Percentiles rank a stretch among this genome's conserved stretches.
phyloP scores from a whole-genome alignment of 1,140 invertebrate species.

The Vanessa atalanta region DNA sequence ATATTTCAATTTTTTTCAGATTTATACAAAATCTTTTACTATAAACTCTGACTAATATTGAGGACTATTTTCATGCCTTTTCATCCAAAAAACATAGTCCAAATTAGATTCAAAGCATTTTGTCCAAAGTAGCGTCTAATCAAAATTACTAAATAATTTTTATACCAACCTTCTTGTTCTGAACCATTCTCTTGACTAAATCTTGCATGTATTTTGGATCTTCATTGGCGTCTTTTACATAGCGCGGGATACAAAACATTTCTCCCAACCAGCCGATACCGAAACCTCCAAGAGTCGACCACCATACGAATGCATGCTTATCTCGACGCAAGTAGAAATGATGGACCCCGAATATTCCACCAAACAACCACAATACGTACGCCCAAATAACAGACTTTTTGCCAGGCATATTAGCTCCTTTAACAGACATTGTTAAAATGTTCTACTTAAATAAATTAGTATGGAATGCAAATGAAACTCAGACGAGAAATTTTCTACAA shows the following conservation, averaged over 20 bases:
- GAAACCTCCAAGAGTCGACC: constrained; percentile 92
- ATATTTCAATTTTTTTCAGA: too few species aligned
- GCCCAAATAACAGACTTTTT: constrained; percentile 87
- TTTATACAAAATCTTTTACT: too few species aligned
- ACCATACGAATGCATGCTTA: constrained; percentile 94
- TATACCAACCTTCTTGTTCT: constrained; percentile 83
- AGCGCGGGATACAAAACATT: constrained; percentile 91
- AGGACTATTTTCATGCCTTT: not conserved
- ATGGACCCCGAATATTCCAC: constrained; percentile 93
- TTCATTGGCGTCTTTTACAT: constrained; percentile 93
- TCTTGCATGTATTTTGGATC: constrained; percentile 86
- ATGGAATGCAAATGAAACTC: not conserved
- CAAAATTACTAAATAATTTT: not conserved
- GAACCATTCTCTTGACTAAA: constrained; percentile 83
- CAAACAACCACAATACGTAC: constrained; percentile 92
- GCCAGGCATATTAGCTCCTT: constrained; percentile 40
- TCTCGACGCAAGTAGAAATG: constrained; percentile 94
- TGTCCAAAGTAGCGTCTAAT: not conserved
- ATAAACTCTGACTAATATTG: too few species aligned
- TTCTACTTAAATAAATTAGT: not conserved
- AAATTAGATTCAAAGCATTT: not conserved
- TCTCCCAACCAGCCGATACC: constrained; percentile 94
- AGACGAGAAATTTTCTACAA: not conserved
- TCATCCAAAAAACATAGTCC: not conserved
- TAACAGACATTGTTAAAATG: constrained; percentile 43